Conservation (phyloP, 2,113 vertebrate genomes). For the Stigmatopora nigra region DNA sequence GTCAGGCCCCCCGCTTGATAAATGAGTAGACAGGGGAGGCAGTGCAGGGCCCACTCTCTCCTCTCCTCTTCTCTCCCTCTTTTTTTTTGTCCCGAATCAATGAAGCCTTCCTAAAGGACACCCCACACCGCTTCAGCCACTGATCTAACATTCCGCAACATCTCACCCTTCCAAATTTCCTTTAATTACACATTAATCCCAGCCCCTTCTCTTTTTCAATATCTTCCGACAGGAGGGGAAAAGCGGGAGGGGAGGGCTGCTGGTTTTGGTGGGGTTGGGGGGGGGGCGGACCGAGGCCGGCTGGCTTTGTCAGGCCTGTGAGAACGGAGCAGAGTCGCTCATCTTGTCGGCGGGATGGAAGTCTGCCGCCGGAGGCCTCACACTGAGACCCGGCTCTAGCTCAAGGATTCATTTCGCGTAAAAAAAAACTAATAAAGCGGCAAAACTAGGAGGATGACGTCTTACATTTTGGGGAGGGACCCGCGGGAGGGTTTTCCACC, state of each 20-base stretch:
- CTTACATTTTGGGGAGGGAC: background rate
- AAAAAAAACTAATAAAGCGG: background rate
- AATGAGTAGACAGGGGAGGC: slow-evolving; percentile 98
- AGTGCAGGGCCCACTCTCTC: slow-evolving; percentile 77
- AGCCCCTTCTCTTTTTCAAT: slow-evolving; percentile 95
- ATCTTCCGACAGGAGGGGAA: slow-evolving; percentile 78
- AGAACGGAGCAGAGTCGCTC: slow-evolving; percentile 69
- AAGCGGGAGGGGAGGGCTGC: slow-evolving; percentile 65
- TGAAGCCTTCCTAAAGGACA: slow-evolving; percentile 99
- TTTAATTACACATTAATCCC: slow-evolving; percentile 99
- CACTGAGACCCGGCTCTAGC: slow-evolving; percentile 36
- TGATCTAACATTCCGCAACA: slow-evolving; percentile 99
- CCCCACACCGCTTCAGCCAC: slow-evolving; percentile 99
- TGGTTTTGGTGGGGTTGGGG: too few species aligned
- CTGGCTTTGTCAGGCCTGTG: slow-evolving; percentile 72
- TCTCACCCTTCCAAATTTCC: slow-evolving; percentile 97
- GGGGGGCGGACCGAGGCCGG: slow-evolving; percentile 65
- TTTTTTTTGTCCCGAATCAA: slow-evolving; percentile 95
- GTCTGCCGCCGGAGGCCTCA: slow-evolving; percentile 59
- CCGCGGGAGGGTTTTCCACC: too few species aligned
- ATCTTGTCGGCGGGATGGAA: slow-evolving; percentile 52
- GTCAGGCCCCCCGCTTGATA: slow-evolving; percentile 90
- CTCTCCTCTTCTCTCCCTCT: background rate
- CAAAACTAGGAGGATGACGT: background rate
- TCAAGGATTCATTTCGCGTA: background rate